Evolutionary conservation across 1,140 invertebrate genomes (phyloP), one percentile per base, ranked within the genome.

Genomic region (Diabrotica undecimpunctata): DNA sequence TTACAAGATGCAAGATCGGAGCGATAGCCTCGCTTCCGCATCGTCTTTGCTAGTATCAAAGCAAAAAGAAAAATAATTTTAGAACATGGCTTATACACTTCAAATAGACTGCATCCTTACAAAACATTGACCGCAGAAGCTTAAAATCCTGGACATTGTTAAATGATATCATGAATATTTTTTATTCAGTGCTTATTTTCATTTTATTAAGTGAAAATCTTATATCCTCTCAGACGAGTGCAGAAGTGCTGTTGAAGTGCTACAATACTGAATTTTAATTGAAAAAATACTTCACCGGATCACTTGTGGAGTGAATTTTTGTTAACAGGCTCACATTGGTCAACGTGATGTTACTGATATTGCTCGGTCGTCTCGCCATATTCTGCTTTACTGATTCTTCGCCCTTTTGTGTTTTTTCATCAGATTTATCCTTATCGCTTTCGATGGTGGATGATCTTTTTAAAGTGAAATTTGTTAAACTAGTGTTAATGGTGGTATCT

Each of bases 271-370:
- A 54, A 13, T 35, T 4, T 51, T 51, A 58, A 58, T n/a, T 25
- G 54, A 51, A 59, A 62, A 65, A 69, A 74, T 76, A 73, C 70
- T 73, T 55, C 75, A 78, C 77, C 77, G 74, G 75, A 72, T 77
- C 75, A 72, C 77, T 78, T 75, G 74, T 78, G 66, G 75, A 75
- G 71, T 71, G 68, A 39, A 66, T 66, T 59, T 72, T 66, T 38
- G 64, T 56, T 62, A 58, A 38, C 51, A 52, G 66, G 75, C 80
- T 82, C 77, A 86, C 85, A 78, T 85, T 85, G 65, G 83, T 85
- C 35, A 86, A 74, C 11, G 83, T 84, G 39, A 80, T 79, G 65
- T 79, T 81, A 61, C 78, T 80, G 61, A 74, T 73, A 63, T 72
- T 72, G 58, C 78, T 78, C 35, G 73, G 41, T 62, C 70, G 63